Base-by-base conservation (phyloP, 1,140 invertebrate species). In the Ips nitidus region DNA sequence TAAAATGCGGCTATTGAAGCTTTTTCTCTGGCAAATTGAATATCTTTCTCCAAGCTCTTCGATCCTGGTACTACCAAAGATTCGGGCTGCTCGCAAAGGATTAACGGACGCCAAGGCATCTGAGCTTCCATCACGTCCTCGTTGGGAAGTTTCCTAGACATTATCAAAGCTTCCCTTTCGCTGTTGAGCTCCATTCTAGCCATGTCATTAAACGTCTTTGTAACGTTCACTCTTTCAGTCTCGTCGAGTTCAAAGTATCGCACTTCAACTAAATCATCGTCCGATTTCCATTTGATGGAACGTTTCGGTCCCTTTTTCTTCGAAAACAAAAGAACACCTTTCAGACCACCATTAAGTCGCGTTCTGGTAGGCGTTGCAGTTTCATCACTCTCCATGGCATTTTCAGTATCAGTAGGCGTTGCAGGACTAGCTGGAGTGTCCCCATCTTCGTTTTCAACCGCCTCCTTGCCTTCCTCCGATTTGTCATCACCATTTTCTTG, bases 231-330 rank as follows among this genome's bases (percentile, higher is more conserved):
- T 77, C 95, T 87, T 83, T 98, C 95, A 2, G 90, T 96, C 82
- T 97, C 94, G 82, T 98, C 95, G 52, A 97, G 80, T 80, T 97
- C 94, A 80, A 98, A 98, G 77, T 91, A 95, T 74, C 90, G 88
- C 52, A 94, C 84, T 71, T 92, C 88, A 76, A 91, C 90, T 22
- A 98, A 82, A 60, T 95, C 89, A 4, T 86, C 82, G 71, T 93
- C 92, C 5, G 86, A 85, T 75, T 90, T 90, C 94, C 94, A 98
- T 66, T 80, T 87, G 2, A 98, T 89, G 72, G 84, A 86, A 80
- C 95, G 94, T 76, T 95, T 95, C 0, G 90, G 88, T 1, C 89
- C 90, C 69, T 75, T 91, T 87, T 80, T 87, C 62, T 79, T 80
- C 37, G 74, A 64, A 65, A 79, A 73, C 36, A 77, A 55, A 40